Evolutionary conservation across 2,113 vertebrate genomes (phyloP), one percentile per base, ranked within the genome.

Genomic region (Etheostoma spectabile): DNA sequence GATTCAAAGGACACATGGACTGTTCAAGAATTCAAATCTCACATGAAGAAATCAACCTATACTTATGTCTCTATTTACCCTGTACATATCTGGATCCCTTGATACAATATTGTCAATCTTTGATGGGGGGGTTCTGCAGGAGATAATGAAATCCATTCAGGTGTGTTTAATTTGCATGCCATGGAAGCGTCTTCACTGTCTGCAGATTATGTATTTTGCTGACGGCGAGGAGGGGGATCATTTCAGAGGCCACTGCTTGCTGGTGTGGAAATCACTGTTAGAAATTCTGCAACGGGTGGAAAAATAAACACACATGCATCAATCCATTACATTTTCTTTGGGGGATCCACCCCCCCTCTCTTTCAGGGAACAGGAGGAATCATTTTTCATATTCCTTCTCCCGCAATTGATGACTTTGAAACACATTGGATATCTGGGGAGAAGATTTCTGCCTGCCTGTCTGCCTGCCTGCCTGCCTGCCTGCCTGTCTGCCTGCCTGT

Each of bases 231-330:
- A 74, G 64, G 61, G 61, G 49, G 72, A 79, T 83, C 59, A 71
- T 83, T 88, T 78, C 80, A 35, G 80, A 79, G 84, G 74, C 72
- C 79, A 51, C 60, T 86, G 86, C 55, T 86, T n/a, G 69, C 78
- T 42, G 64, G 74, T 18, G 89, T 88, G 88, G 89, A 91, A 91
- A 92, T 91, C 77, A 85, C 86, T 57, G 69, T 71, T 62, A 48
- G 69, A 79, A 81, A 77, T 85, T 89, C 68, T 1, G 15, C 84
- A 86, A 48, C 14, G 53, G 82, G 76, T 49, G 72, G 86, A 81
- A 89, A 88, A 90, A 87, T 73, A 92, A 91, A 91, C 84, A 86
- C 48, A 2, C 33, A 24, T 22, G 64, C 87, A 78, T 87, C 87
- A 79, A 88, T 90, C 76, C 55, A 80, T 87, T 87, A 75, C 73